A percentile compares a stretch with the other conserved stretches of the same genome.
phyloP scores from a whole-genome alignment of 2,888 invertebrate species.

The Charanyca ferruginea region DNA sequence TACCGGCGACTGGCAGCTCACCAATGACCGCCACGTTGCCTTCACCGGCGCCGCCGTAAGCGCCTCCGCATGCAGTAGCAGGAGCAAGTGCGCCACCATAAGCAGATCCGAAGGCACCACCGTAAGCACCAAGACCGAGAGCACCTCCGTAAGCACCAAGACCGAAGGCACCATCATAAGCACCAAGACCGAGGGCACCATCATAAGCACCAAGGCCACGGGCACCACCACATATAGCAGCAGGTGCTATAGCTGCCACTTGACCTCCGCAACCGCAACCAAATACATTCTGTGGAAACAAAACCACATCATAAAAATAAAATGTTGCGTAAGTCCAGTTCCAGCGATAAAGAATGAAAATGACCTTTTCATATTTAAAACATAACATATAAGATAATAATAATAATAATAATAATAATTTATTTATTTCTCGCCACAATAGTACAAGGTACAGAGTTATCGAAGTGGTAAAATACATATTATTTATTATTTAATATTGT shows the following conservation, averaged over 20 bases:
- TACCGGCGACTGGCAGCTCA: constrained; percentile 56
- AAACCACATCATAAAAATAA: too few species aligned
- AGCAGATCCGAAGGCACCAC: background rate
- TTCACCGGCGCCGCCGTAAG: constrained; percentile 61
- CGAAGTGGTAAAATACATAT: too few species aligned
- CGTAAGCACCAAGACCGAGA: too few species aligned
- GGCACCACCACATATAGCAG: background rate
- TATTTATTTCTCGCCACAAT: too few species aligned
- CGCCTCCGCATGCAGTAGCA: constrained; percentile 22
- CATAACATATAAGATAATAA: too few species aligned
- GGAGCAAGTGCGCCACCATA: constrained; percentile 6
- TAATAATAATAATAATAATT: too few species aligned
- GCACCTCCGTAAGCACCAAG: too few species aligned
- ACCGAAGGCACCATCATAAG: background rate
- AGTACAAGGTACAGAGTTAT: too few species aligned
- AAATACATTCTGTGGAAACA: background rate
- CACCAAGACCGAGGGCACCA: background rate
- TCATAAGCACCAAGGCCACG: background rate
- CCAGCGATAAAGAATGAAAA: too few species aligned
- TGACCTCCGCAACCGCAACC: background rate
- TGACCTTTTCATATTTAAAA: too few species aligned
- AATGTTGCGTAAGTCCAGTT: too few species aligned
- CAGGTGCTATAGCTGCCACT: background rate
- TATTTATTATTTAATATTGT: too few species aligned
- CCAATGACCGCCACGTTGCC: constrained; percentile 70